A percentile compares a stretch with the other conserved stretches of the same genome.
Conservation (phyloP, 2,113 vertebrate genomes). For the Campylorhamphus procurvoides region DNA sequence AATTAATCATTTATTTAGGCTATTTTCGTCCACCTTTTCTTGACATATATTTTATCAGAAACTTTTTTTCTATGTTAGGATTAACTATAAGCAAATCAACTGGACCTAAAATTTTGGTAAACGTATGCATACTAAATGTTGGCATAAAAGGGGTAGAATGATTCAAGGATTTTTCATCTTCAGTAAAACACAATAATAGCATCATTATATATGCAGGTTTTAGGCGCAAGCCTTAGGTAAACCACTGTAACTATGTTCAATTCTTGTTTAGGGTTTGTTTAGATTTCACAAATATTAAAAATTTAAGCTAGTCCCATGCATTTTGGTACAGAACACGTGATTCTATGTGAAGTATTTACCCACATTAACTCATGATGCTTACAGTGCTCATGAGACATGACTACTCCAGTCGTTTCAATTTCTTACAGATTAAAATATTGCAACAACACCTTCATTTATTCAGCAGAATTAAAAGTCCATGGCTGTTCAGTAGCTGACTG, state of each 20-base stretch:
- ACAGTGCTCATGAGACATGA: neutral
- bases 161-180: neutral
- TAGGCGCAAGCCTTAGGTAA: neutral
- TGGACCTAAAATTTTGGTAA: neutral
- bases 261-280: neutral
- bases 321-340: neutral
- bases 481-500: neutral
- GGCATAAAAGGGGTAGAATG: neutral
- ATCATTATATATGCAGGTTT: neutral
- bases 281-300: neutral
- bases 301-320: neutral
- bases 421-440: slow-evolving; percentile 17
- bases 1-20: neutral
- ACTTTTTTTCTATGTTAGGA: neutral
- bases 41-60: neutral
- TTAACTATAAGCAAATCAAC: neutral
- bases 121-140: neutral
- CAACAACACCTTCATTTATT: neutral
- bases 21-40: neutral
- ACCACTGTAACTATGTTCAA: neutral
- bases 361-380: neutral
- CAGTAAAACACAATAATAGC: neutral
- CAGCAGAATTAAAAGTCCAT: neutral
- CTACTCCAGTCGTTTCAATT: neutral
- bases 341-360: neutral